phyloP scores from a whole-genome alignment of 2,113 vertebrate genomes.

The Tamias sibiricus region DNA sequence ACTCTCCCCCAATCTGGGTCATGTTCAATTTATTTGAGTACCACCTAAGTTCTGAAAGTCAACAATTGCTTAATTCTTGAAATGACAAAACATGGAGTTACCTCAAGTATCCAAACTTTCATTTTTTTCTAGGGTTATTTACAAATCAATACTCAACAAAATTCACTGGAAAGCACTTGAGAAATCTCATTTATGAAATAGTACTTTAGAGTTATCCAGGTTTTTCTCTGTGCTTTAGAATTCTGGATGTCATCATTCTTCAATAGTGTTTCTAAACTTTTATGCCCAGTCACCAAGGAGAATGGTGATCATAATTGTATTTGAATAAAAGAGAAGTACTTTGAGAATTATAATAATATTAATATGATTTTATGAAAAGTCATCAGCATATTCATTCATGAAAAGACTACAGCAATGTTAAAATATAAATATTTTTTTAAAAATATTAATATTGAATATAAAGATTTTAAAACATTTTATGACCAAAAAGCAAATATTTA shows the following conservation, averaged over 20 bases:
- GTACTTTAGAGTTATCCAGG: not conserved
- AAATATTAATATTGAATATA: not conserved
- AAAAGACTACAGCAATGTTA: not conserved
- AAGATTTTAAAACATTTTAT: not conserved
- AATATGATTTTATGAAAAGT: not conserved
- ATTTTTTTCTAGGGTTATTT: conserved; percentile 17
- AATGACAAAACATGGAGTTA: not conserved
- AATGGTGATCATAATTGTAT: not conserved
- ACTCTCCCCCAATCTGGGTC: not conserved
- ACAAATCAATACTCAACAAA: conserved; percentile 47
- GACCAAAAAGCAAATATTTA: not conserved
- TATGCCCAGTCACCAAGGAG: not conserved
- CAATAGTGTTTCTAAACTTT: not conserved
- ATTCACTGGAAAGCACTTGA: conserved; percentile 5
- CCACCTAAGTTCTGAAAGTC: not conserved
- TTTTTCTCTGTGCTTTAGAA: not conserved
- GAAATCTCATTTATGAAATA: conserved; percentile 45
- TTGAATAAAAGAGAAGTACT: not conserved
- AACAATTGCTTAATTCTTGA: not conserved
- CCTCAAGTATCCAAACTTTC: not conserved
- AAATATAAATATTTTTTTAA: not conserved
- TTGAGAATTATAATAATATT: conserved; percentile 20
- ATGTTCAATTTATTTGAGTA: not conserved
- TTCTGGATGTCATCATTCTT: not conserved
- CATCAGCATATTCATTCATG: not conserved